phyloP scores from a whole-genome alignment of 1,140 invertebrate genomes.

The Tetramorium alpestre region DNA sequence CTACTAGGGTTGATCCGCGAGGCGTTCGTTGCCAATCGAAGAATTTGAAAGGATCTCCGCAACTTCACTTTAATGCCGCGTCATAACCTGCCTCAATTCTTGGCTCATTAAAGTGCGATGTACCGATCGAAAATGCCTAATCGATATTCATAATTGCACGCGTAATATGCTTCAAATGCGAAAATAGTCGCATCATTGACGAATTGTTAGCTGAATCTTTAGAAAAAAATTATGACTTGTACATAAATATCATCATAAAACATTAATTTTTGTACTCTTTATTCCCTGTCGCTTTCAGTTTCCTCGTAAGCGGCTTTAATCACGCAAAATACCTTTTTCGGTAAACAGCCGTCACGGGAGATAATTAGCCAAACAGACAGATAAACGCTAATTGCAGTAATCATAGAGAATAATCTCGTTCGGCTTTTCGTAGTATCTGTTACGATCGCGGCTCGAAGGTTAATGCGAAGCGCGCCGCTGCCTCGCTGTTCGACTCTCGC shows the following conservation, averaged over 20 bases:
- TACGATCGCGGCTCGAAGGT: neutral
- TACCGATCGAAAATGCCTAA: neutral
- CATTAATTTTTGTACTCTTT: neutral
- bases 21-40: neutral
- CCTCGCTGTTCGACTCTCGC: neutral
- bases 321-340: neutral
- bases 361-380: neutral
- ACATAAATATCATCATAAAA: neutral
- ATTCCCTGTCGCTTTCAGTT: neutral
- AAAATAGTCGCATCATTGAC: neutral
- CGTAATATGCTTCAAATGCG: neutral
- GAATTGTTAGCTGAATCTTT: neutral
- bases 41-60: neutral
- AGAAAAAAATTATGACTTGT: neutral
- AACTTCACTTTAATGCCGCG: neutral
- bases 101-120: neutral
- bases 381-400: neutral
- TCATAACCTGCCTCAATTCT: too few species aligned
- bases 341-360: neutral
- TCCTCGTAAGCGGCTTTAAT: neutral
- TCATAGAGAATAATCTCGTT: neutral
- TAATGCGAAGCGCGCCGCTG: neutral
- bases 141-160: neutral
- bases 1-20: neutral
- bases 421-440: neutral